phyloP scores from a whole-genome alignment of 2,888 invertebrate genomes.

The Phrixothrix hirtus region DNA sequence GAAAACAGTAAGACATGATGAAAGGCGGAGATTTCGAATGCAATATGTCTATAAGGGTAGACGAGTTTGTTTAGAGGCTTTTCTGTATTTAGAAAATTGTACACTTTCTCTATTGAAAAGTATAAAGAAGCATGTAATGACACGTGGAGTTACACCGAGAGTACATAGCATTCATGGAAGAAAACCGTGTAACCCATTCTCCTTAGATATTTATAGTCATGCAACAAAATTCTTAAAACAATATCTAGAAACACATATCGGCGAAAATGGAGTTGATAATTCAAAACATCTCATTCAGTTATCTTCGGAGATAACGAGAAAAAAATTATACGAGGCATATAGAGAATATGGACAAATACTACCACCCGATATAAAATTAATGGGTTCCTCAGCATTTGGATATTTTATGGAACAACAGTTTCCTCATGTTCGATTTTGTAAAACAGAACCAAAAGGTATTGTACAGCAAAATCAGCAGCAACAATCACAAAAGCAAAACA shows the following conservation, averaged over 20 bases:
- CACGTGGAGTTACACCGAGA: conserved; percentile 76
- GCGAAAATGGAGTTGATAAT: conserved; percentile 59
- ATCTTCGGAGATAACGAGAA: conserved; percentile 64
- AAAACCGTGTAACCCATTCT: conserved; percentile 79
- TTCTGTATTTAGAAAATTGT: conserved; percentile 77
- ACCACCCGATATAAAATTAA: conserved; percentile 71
- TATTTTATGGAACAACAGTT: conserved; percentile 83
- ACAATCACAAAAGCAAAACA: conserved; percentile 54
- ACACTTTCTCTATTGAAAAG: conserved; percentile 78
- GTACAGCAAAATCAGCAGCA: conserved; percentile 56
- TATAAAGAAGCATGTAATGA: conserved; percentile 77
- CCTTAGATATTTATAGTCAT: conserved; percentile 76
- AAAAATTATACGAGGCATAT: conserved; percentile 75
- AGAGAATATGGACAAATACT: conserved; percentile 72
- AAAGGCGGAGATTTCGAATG: conserved; percentile 70
- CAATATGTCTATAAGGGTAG: conserved; percentile 79
- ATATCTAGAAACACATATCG: conserved; percentile 70
- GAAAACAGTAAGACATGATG: conserved; percentile 72
- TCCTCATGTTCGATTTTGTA: conserved; percentile 72
- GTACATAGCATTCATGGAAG: conserved; percentile 81
- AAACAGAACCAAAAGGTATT: conserved; percentile 64
- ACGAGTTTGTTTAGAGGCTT: conserved; percentile 76
- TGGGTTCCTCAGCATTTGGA: conserved; percentile 80
- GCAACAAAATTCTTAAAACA: conserved; percentile 76
- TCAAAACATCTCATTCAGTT: conserved; percentile 60